phyloP scores from a whole-genome alignment of 2,113 vertebrate species.

The Apus apus region DNA sequence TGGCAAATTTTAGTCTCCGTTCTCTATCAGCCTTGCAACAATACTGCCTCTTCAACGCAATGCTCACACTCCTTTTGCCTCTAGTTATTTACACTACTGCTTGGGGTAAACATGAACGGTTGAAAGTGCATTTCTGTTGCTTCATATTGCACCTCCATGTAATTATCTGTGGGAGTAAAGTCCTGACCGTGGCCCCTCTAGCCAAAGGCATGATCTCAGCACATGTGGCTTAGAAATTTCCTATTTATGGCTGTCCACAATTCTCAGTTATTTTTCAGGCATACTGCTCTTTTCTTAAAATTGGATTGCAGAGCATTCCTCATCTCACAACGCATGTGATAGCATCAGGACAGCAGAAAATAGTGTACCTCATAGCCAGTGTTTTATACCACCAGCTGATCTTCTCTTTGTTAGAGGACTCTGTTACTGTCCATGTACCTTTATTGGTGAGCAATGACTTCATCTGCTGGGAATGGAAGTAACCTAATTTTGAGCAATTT shows the following conservation, averaged over 20 bases:
- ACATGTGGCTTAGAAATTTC: background rate
- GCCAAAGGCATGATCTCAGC: background rate
- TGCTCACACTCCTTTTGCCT: background rate
- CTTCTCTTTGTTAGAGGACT: background rate
- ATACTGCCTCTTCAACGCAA: background rate
- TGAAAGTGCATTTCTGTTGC: background rate
- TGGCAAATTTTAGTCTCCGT: background rate
- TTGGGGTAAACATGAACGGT: background rate
- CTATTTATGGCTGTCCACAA: background rate
- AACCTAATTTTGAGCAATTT: constrained; percentile 1
- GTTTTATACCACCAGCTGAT: background rate
- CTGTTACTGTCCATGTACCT: background rate
- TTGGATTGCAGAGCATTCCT: background rate
- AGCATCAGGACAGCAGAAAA: background rate
- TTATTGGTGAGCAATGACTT: background rate
- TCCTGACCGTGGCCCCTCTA: background rate
- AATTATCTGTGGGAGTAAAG: background rate
- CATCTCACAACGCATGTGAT: background rate
- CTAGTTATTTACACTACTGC: background rate
- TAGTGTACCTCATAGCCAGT: background rate
- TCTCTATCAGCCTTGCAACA: background rate
- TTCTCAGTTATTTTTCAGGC: background rate
- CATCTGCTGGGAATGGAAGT: background rate
- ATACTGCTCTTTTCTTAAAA: background rate
- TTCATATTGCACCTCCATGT: background rate